Percentiles rank a stretch among this genome's conserved stretches.
phyloP scores from a whole-genome alignment of 2,113 vertebrate genomes.

The Carassius auratus region DNA sequence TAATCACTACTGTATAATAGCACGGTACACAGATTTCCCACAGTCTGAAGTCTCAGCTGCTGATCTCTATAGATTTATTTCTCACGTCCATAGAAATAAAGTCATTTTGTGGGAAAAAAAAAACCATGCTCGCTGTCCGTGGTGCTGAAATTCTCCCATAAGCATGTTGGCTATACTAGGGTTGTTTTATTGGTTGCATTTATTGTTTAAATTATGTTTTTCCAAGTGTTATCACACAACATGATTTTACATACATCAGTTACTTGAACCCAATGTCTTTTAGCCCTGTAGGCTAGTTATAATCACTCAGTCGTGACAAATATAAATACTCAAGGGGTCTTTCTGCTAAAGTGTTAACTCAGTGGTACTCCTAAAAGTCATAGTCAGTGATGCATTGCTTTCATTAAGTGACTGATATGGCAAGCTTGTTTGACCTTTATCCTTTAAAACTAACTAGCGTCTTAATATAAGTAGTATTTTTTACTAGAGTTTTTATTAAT shows the following conservation, averaged over 20 bases:
- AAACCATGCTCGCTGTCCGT: slow-evolving; percentile 61
- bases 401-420: slow-evolving; percentile 84
- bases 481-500: no score
- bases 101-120: slow-evolving; percentile 45
- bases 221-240: neutral
- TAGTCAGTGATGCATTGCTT: slow-evolving; percentile 93
- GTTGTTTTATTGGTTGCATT: neutral
- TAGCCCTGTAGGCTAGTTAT: slow-evolving; percentile 60
- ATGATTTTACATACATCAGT: slow-evolving; percentile 37
- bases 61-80: neutral
- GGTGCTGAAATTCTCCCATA: slow-evolving; percentile 52
- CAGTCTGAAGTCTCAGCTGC: neutral
- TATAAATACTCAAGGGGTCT: slow-evolving; percentile 88
- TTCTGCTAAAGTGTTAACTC: slow-evolving; percentile 88
- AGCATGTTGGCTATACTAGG: neutral
- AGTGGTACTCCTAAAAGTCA: slow-evolving; percentile 91
- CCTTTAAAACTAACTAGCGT: neutral
- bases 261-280: neutral
- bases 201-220: neutral
- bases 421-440: neutral
- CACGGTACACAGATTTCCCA: slow-evolving; percentile 12
- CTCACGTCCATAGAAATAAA: slow-evolving; percentile 39
- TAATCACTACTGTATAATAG: slow-evolving; percentile 72
- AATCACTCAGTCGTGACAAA: slow-evolving; percentile 88
- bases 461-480: neutral